Evolutionary conservation across 2,113 vertebrate genomes (phyloP).

Genomic region (Nannospalax galili): DNA sequence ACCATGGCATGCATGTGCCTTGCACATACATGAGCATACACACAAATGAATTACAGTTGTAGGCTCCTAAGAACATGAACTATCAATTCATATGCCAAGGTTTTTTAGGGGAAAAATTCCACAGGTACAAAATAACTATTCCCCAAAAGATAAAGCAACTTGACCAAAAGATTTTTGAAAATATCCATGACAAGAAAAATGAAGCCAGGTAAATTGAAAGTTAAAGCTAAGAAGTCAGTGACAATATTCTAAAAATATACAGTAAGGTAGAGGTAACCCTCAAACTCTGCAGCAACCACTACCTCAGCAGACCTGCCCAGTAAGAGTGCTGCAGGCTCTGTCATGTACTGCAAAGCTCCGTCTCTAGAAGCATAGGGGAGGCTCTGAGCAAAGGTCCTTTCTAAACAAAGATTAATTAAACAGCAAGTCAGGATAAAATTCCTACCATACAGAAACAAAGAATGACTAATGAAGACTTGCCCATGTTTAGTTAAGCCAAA

Average conservation of each 20-base stretch:
- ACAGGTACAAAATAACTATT: neutral
- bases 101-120: conserved; percentile 7
- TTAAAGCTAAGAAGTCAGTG: conserved; percentile 21
- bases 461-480: neutral
- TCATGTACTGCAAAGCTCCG: neutral
- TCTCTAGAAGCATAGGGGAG: neutral
- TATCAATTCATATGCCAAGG: neutral
- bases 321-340: neutral
- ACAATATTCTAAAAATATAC: conserved; percentile 20
- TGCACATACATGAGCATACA: neutral
- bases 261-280: neutral
- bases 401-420: conserved; percentile 43
- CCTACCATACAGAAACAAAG: conserved; percentile 43
- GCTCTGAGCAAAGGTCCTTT: conserved; percentile 33
- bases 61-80: neutral
- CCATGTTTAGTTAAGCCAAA: neutral
- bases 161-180: neutral
- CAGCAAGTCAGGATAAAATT: conserved; percentile 43
- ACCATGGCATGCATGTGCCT: neutral
- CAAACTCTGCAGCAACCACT: neutral
- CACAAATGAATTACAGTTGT: neutral
- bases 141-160: neutral
- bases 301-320: neutral
- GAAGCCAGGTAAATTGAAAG: conserved; percentile 13
- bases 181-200: neutral